Conservation (phyloP, 2,888 invertebrate species). For the Palloptera scutellata region DNA sequence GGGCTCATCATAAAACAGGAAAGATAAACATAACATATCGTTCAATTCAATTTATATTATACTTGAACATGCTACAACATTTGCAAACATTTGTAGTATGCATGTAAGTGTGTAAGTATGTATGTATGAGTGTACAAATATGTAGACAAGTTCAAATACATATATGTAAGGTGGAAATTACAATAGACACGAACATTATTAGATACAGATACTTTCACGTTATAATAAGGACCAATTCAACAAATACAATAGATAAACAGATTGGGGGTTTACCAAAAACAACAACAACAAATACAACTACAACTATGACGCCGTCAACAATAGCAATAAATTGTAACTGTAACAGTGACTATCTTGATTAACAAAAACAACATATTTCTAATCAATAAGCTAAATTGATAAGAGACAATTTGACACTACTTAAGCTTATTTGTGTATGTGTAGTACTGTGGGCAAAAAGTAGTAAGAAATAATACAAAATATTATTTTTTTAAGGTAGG, state of each 20-base stretch:
- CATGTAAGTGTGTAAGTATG: no score
- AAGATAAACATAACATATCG: no score
- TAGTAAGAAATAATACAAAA: no score
- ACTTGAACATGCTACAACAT: no score
- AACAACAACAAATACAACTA: background rate
- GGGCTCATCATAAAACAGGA: no score
- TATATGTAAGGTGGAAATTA: background rate
- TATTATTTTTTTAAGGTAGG: no score
- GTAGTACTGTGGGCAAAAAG: no score
- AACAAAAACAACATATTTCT: background rate
- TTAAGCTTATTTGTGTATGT: no score
- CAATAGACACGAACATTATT: background rate
- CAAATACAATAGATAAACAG: background rate
- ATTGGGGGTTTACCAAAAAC: background rate
- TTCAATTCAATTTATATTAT: no score
- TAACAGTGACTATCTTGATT: background rate
- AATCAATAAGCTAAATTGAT: no score
- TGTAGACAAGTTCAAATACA: background rate
- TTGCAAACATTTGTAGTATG: no score
- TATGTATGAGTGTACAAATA: background rate
- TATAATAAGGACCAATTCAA: background rate
- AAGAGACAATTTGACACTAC: no score
- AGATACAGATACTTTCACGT: slow-evolving; percentile 1
- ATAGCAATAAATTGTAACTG: background rate
- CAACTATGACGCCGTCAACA: background rate